Conservation (phyloP, 2,888 invertebrate species). For the Pogonocherus hispidulus region DNA sequence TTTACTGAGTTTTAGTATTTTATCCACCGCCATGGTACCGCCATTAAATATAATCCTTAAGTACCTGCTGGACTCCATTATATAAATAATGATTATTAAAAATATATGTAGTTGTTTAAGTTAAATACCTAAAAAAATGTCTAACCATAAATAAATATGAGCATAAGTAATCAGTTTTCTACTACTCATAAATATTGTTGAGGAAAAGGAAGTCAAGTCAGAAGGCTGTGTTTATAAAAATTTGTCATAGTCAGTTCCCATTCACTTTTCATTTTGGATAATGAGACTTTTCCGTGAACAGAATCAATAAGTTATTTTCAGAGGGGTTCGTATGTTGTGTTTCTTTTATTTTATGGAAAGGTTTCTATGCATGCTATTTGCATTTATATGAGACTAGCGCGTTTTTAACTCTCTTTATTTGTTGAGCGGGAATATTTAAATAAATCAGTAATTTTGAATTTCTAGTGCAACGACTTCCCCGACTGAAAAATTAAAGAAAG, state of each 20-base stretch:
- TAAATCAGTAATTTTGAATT: background rate
- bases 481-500: background rate
- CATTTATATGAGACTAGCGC: constrained; percentile 23
- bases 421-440: background rate
- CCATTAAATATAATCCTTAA: no score
- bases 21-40: no score
- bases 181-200: no score
- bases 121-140: no score
- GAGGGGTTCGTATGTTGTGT: constrained; percentile 1
- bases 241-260: constrained; percentile 20
- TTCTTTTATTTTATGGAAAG: constrained; percentile 16
- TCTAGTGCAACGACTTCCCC: background rate
- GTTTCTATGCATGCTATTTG: constrained; percentile 23
- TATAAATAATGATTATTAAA: no score
- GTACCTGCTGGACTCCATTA: no score
- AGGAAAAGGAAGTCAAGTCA: background rate
- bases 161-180: no score
- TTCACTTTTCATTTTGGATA: constrained; percentile 34
- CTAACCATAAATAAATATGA: no score
- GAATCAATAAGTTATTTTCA: constrained; percentile 36
- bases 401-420: constrained; percentile 3
- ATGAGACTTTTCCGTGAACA: constrained; percentile 41
- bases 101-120: no score
- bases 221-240: constrained; percentile 12
- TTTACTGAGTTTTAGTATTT: no score